phyloP scores from a whole-genome alignment of 2,113 vertebrate species.

The Heptranchias perlo region DNA sequence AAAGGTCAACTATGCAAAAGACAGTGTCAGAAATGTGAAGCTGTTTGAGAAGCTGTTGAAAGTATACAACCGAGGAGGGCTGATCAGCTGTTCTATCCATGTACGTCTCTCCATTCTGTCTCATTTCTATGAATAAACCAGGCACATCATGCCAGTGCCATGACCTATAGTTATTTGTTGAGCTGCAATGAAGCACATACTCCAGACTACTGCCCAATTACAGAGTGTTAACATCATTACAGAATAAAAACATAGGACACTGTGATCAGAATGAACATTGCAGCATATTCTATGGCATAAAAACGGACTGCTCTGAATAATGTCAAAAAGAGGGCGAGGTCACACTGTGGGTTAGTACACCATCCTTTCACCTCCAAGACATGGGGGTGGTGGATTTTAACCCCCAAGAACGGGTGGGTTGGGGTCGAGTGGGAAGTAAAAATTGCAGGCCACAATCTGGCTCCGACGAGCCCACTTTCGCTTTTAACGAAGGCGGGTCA shows the following conservation, averaged over 20 bases:
- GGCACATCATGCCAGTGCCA: background rate
- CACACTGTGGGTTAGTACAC: background rate
- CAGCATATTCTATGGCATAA: background rate
- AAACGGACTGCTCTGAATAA: background rate
- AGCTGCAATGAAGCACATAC: background rate
- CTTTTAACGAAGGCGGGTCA: no score
- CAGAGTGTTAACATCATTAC: background rate
- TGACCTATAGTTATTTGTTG: background rate
- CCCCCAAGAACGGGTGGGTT: no score
- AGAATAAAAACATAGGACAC: background rate
- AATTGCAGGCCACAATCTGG: no score
- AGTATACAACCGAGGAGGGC: conserved; percentile 68
- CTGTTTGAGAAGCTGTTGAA: conserved; percentile 78
- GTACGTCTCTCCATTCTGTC: conserved; percentile 50
- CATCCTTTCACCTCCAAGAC: background rate
- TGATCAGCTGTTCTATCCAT: conserved; percentile 83
- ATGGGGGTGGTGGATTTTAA: no score
- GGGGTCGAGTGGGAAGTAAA: no score
- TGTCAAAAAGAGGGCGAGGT: background rate
- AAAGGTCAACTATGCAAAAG: conserved; percentile 58
- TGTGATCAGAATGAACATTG: background rate
- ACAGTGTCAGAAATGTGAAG: conserved; percentile 65
- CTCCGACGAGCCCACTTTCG: no score
- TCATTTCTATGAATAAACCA: background rate
- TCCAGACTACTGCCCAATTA: background rate